Evolutionary conservation across 2,888 invertebrate genomes (phyloP).

Genomic region (Tricholauxania praeusta): DNA sequence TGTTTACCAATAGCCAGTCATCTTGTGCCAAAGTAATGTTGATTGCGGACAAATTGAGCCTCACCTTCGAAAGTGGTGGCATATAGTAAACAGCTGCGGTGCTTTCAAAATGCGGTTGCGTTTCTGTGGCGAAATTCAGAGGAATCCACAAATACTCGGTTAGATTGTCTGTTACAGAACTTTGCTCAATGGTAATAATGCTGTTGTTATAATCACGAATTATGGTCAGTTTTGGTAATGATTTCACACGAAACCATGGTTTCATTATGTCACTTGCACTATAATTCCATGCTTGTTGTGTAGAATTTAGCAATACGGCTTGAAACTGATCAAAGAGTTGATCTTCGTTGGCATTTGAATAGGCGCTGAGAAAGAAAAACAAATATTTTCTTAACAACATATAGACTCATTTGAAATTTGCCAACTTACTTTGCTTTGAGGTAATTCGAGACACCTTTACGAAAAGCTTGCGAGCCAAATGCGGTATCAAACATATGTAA

Average conservation of each 20-base stretch:
- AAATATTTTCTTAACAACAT: no score
- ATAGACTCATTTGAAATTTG: no score
- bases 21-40: constrained; percentile 33
- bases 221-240: constrained; percentile 71
- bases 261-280: constrained; percentile 70
- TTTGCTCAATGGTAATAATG: constrained; percentile 70
- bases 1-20: constrained; percentile 53
- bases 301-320: constrained; percentile 39
- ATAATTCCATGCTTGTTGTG: constrained; percentile 43
- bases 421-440: constrained; percentile 46
- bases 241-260: constrained; percentile 72
- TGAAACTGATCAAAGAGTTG: constrained; percentile 46
- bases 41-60: constrained; percentile 35
- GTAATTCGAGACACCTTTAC: constrained; percentile 43
- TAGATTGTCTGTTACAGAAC: constrained; percentile 13
- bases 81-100: constrained; percentile 43
- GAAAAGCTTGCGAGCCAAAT: constrained; percentile 41
- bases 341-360: constrained; percentile 45
- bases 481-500: constrained; percentile 48
- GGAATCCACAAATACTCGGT: constrained; percentile 48
- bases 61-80: constrained; percentile 39
- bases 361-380: constrained; percentile 44
- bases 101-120: constrained; percentile 39
- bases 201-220: constrained; percentile 65
- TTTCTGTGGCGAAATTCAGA: constrained; percentile 45